A percentile compares a stretch with the other conserved stretches of the same genome.
Conservation (phyloP, 2,888 invertebrate species). For the Troglohyphantes excavatus region DNA sequence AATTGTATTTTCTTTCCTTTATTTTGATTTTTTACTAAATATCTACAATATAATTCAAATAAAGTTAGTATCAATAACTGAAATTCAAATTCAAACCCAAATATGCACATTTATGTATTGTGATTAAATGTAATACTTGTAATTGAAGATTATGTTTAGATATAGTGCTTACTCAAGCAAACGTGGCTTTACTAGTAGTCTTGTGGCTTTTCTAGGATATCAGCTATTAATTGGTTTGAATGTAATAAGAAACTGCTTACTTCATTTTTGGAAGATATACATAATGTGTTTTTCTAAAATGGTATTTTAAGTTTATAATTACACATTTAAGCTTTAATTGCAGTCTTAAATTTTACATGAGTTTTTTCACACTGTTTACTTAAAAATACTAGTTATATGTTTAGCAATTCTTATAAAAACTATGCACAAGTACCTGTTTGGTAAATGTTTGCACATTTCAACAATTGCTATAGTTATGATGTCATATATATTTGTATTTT, state of each 20-base stretch:
- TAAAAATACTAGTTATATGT: constrained; percentile 61
- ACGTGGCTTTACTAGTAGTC: not conserved
- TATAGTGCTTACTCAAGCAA: constrained; percentile 9
- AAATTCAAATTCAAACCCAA: not conserved
- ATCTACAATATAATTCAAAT: too few species aligned
- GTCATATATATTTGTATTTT: constrained; percentile 71
- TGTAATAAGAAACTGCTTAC: not conserved
- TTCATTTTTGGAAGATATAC: not conserved
- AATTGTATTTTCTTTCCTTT: too few species aligned
- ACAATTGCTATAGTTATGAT: constrained; percentile 56
- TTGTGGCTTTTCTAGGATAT: not conserved
- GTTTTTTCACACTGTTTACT: constrained; percentile 3
- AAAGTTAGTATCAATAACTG: too few species aligned
- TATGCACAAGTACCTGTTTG: constrained; percentile 64
- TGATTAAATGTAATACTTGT: not conserved
- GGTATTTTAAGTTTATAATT: not conserved
- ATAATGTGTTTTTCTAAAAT: not conserved
- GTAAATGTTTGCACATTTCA: constrained; percentile 75
- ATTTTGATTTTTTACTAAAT: too few species aligned
- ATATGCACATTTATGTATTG: constrained; percentile 9
- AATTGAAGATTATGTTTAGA: constrained; percentile 6
- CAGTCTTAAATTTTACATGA: not conserved
- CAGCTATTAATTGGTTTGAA: not conserved
- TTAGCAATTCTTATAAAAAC: constrained; percentile 59
- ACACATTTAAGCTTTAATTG: not conserved